Evolutionary conservation across 2,888 invertebrate genomes (phyloP).

Genomic region (Spatulosminthurus flaviceps): DNA sequence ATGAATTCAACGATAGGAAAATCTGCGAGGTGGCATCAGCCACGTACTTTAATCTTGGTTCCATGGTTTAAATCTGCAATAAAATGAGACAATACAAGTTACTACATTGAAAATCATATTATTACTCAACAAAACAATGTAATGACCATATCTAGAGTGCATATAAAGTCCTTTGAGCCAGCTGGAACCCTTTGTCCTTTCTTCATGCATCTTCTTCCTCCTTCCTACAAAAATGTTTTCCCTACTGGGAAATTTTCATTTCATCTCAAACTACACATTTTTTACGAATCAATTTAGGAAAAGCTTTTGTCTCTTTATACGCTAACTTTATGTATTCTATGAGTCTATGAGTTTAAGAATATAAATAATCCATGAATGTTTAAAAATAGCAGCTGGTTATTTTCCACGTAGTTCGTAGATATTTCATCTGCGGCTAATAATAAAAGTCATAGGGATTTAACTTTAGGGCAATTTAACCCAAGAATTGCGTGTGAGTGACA

Average conservation of each 20-base stretch:
- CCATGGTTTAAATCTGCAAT: background rate
- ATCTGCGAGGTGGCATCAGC: background rate
- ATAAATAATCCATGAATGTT: no score
- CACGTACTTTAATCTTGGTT: background rate
- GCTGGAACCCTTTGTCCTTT: background rate
- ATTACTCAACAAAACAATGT: background rate
- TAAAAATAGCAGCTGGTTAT: no score
- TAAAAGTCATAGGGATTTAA: background rate
- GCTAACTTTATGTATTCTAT: no score
- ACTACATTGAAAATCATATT: background rate
- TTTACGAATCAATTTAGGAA: no score
- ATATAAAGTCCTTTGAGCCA: background rate
- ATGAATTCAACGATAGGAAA: background rate
- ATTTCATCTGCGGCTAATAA: background rate
- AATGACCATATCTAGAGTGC: background rate
- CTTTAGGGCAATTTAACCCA: background rate
- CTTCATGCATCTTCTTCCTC: background rate
- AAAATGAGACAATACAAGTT: background rate
- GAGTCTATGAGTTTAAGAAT: no score
- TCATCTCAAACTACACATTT: background rate
- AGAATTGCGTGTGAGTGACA: slow-evolving; percentile 11
- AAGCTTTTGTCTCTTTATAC: no score
- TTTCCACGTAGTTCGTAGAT: background rate
- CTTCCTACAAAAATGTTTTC: background rate
- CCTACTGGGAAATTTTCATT: background rate